Conservation (phyloP, 2,113 vertebrate species). For the Tetrao urogallus region DNA sequence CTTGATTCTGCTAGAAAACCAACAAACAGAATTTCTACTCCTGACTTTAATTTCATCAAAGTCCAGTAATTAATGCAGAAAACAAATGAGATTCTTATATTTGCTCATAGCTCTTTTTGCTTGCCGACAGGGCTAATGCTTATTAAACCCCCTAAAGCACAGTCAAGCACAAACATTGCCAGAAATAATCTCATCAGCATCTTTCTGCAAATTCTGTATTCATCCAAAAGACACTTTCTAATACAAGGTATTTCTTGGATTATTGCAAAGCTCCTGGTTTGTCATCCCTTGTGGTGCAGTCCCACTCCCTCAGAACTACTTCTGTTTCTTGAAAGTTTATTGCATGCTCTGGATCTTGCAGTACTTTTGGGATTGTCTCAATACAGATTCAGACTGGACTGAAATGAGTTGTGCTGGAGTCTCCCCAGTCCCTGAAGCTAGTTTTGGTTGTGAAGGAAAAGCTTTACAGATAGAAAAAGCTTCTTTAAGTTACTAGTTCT, state of each 20-base stretch:
- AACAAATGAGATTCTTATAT: neutral
- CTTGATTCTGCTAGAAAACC: neutral
- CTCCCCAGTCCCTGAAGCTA: neutral
- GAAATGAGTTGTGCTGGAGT: neutral
- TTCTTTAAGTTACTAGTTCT: neutral
- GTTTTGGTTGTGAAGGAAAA: neutral
- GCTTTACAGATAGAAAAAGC: neutral
- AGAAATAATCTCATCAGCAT: neutral
- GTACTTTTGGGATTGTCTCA: neutral
- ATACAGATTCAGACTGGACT: neutral
- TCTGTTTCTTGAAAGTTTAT: neutral
- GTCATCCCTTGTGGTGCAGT: neutral
- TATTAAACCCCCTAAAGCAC: neutral
- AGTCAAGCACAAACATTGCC: neutral
- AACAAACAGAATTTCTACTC: neutral
- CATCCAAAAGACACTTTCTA: neutral
- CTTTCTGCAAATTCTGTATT: neutral
- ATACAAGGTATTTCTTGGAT: neutral
- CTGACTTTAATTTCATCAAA: neutral
- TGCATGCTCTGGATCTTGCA: neutral
- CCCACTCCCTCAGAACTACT: neutral
- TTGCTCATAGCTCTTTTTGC: neutral
- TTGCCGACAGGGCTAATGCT: rapidly evolving
- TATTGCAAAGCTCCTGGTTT: neutral
- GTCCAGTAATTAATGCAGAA: neutral